phyloP scores from a whole-genome alignment of 2,113 vertebrate species.

The Pampusana beccarii region DNA sequence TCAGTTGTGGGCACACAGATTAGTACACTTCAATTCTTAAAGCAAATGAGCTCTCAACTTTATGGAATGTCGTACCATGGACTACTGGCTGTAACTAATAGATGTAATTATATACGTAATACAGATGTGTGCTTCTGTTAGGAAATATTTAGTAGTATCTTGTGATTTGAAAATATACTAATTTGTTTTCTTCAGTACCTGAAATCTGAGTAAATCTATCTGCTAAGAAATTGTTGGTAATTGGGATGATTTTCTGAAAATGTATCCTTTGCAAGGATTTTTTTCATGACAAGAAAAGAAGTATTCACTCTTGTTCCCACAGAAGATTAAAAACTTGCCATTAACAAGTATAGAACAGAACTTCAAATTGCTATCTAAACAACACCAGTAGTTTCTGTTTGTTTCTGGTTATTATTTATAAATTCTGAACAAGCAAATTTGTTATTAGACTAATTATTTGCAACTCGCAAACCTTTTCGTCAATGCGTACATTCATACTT shows the following conservation, averaged over 20 bases:
- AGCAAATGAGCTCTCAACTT: not conserved
- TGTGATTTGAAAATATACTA: not conserved
- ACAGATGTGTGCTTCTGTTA: not conserved
- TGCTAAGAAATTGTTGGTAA: not conserved
- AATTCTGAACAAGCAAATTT: not conserved
- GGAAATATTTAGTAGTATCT: not conserved
- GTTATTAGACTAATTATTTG: not conserved
- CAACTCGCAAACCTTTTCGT: slow-evolving; percentile 4
- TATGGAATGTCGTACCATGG: not conserved
- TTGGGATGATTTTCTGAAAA: not conserved
- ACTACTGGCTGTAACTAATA: not conserved
- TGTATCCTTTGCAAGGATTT: not conserved
- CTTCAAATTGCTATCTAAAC: not conserved
- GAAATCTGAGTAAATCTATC: not conserved
- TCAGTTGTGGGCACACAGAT: not conserved
- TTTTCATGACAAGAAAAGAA: not conserved
- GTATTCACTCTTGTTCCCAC: not conserved
- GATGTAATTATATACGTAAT: too few species aligned
- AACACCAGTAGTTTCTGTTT: not conserved
- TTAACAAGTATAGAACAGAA: not conserved
- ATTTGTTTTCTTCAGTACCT: not conserved
- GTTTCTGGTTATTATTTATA: not conserved
- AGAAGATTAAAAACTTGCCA: not conserved
- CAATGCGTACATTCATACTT: not conserved
- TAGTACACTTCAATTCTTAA: not conserved